Evolutionary conservation across 64 coral and sea anemone genomes (phyloP).

Genomic region (Actinia tenebrosa): DNA sequence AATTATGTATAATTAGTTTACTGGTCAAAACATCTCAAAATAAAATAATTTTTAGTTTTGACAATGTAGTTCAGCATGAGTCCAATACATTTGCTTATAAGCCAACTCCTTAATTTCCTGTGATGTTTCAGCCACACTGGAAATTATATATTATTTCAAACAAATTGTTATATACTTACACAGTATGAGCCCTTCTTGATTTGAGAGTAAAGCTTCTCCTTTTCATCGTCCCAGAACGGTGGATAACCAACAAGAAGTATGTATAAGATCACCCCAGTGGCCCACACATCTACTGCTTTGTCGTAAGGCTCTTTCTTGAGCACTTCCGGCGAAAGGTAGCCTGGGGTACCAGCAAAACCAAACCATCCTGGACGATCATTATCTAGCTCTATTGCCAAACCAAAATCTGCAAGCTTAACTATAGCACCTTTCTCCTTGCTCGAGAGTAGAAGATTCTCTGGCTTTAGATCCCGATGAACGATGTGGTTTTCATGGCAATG

Average conservation of each 20-base stretch:
- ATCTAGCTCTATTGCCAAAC: conserved; percentile 85
- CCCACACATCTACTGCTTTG: conserved; percentile 91
- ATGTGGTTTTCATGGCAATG: conserved; percentile 77
- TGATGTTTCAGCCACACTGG: not conserved
- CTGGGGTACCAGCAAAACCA: conserved; percentile 96
- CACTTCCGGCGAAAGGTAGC: conserved; percentile 94
- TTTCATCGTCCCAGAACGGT: conserved; percentile 98
- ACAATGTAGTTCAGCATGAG: not conserved
- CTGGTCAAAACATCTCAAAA: not conserved
- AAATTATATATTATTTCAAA: not conserved
- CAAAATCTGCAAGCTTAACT: conserved; percentile 95
- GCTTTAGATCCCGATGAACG: conserved; percentile 90
- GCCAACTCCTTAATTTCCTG: not conserved
- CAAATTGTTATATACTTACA: conserved; percentile 55
- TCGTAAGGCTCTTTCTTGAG: conserved; percentile 89
- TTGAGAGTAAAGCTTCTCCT: conserved; percentile 85
- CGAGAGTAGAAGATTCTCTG: conserved; percentile 94
- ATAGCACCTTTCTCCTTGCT: conserved; percentile 82
- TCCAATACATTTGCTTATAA: not conserved
- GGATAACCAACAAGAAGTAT: conserved; percentile 95
- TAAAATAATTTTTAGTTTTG: not conserved
- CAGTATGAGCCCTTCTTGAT: conserved; percentile 83
- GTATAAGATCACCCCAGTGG: conserved; percentile 94
- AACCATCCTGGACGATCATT: conserved; percentile 77
- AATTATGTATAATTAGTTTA: not conserved